A percentile compares a stretch with the other conserved stretches of the same genome.
Conservation (phyloP, 2,113 vertebrate species). For the Crotalus horridus region DNA sequence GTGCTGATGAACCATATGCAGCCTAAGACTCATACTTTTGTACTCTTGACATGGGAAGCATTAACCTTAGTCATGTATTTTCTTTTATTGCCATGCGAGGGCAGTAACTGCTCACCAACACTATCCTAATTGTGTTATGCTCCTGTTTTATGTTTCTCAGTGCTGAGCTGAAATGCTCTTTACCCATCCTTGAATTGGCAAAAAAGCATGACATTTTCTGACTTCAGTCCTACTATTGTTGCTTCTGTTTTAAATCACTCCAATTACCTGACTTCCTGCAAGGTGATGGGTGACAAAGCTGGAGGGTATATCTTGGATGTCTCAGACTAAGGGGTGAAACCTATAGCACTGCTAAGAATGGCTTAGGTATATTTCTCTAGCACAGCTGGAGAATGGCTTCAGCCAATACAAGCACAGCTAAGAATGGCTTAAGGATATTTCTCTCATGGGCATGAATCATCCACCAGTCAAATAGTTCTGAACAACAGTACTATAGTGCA, state of each 20-base stretch:
- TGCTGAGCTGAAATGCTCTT: background rate
- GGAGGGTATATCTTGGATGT: background rate
- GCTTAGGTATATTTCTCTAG: background rate
- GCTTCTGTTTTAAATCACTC: background rate
- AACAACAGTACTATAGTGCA: background rate
- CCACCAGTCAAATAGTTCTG: background rate
- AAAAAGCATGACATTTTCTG: background rate
- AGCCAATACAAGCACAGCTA: background rate
- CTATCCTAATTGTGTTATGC: background rate
- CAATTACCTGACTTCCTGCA: background rate
- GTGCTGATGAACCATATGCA: background rate
- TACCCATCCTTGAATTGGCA: background rate
- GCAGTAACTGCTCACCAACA: background rate
- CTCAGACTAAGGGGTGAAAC: background rate
- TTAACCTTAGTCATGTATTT: background rate
- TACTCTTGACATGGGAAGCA: background rate
- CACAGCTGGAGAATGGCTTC: background rate
- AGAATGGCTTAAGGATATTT: background rate
- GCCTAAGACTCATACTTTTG: background rate
- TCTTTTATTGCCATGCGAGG: background rate
- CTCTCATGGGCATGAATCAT: background rate
- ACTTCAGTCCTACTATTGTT: background rate
- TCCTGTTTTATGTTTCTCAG: background rate
- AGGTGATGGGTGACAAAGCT: background rate
- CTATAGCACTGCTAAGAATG: background rate